phyloP scores from a whole-genome alignment of 2,888 invertebrate genomes.

The Lepeophtheirus nordmannii region DNA sequence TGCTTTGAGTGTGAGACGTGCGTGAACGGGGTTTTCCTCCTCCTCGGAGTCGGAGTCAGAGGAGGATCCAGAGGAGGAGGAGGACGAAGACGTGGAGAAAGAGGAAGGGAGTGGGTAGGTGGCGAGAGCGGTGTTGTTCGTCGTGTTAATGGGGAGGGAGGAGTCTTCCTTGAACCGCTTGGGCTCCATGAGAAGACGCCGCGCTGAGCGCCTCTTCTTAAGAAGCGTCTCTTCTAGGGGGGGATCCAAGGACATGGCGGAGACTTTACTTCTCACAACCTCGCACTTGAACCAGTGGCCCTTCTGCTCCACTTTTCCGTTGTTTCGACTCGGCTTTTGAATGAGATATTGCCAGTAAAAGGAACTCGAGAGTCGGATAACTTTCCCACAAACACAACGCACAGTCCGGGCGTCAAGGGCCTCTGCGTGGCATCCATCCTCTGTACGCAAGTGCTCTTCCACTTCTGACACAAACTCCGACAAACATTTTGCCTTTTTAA shows the following conservation, averaged over 20 bases:
- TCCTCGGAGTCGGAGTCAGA: neutral
- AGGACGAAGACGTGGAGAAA: no score
- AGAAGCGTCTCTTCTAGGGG: neutral
- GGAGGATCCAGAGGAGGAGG: neutral
- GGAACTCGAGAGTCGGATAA: neutral
- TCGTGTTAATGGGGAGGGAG: neutral
- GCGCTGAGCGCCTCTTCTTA: neutral
- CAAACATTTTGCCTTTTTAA: constrained; percentile 5
- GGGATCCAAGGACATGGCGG: neutral
- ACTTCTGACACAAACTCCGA: neutral
- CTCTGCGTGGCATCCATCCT: constrained; percentile 10
- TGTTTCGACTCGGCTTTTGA: constrained; percentile 5
- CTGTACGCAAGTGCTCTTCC: neutral
- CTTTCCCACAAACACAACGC: constrained; percentile 20
- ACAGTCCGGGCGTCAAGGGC: constrained; percentile 3
- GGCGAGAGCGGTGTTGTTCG: no score
- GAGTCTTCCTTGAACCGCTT: neutral
- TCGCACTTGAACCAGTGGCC: constrained; percentile 23
- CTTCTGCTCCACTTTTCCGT: neutral
- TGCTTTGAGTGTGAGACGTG: constrained; percentile 1
- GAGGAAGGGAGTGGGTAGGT: no score
- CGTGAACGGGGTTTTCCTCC: neutral
- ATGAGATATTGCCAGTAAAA: constrained; percentile 19
- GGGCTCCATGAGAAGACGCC: neutral
- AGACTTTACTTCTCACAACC: neutral